Conservation (phyloP, 2,797 vertebrate species). For the Eulemur coronatus region DNA sequence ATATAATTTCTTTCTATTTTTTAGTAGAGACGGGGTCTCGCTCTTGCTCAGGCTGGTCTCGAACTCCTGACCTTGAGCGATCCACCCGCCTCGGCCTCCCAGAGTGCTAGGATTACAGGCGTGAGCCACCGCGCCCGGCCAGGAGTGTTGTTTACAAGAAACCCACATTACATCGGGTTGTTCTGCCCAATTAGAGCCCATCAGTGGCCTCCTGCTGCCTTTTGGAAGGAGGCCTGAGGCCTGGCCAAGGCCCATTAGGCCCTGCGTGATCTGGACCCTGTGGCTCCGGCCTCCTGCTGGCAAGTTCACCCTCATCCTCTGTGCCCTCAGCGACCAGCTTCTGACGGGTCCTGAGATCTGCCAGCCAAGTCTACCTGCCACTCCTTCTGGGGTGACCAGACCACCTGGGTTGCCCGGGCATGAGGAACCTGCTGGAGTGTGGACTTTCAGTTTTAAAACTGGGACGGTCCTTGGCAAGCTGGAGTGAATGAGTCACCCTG, state of each 20-base stretch:
- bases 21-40: too few relatives aligned
- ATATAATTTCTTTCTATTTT: too few relatives aligned
- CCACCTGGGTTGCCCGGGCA: accelerated
- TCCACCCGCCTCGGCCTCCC: too few relatives aligned
- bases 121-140: too few relatives aligned
- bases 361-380: accelerated
- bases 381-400: not conserved
- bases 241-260: not conserved
- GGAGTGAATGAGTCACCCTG: not conserved
- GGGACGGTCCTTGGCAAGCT: not conserved
- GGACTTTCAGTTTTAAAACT: not conserved
- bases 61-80: too few relatives aligned
- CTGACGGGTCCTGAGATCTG: not conserved
- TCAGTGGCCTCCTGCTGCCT: not conserved
- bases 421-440: not conserved
- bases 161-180: accelerated
- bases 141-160: not conserved
- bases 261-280: accelerated
- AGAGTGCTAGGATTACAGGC: too few relatives aligned
- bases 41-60: too few relatives aligned
- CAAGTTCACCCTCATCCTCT: not conserved
- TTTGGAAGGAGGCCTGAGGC: not conserved
- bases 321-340: not conserved
- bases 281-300: not conserved
- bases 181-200: not conserved